Percentiles rank a stretch among this genome's conserved stretches.
Conservation (phyloP, 2,113 vertebrate genomes). For the Crotalus tigris region DNA sequence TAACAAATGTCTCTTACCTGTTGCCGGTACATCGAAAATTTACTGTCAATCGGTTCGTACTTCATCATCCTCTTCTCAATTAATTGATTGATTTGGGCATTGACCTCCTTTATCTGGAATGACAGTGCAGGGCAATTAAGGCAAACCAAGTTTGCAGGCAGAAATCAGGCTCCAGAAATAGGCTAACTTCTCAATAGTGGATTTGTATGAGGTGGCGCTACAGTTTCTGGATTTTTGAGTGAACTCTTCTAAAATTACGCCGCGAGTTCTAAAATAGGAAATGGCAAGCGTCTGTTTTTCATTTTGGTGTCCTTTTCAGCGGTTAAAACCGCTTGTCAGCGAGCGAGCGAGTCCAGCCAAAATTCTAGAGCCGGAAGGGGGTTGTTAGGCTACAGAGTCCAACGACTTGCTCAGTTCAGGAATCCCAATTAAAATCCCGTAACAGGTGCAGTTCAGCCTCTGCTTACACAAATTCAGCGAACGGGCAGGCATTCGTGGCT, state of each 20-base stretch:
- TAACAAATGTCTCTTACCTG: conserved; percentile 77
- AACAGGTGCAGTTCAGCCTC: not conserved
- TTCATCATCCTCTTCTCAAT: conserved; percentile 93
- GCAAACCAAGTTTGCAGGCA: not conserved
- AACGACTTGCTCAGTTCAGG: not conserved
- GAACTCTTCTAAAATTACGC: conserved; percentile 39
- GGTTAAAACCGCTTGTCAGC: not conserved
- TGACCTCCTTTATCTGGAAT: conserved; percentile 84
- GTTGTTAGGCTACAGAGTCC: not conserved
- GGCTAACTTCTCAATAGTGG: conserved; percentile 19
- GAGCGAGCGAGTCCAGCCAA: conserved; percentile 7
- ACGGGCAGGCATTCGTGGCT: not conserved
- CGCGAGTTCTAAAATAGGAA: conserved; percentile 19
- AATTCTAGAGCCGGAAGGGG: not conserved
- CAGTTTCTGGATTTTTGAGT: conserved; percentile 22
- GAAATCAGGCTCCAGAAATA: conserved; percentile 1
- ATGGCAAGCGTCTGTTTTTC: not conserved
- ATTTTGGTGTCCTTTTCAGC: conserved; percentile 47
- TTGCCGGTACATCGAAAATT: conserved; percentile 89
- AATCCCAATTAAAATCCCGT: not conserved
- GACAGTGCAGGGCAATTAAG: not conserved
- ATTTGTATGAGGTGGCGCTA: not conserved
- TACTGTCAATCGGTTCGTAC: conserved; percentile 87
- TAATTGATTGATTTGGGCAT: conserved; percentile 84
- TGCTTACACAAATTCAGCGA: not conserved